These are phyloP conservation scores for Helobdella robusta DNA, from an alignment of 2,888 invertebrate species.

Conservation along the genomic window DNA sequence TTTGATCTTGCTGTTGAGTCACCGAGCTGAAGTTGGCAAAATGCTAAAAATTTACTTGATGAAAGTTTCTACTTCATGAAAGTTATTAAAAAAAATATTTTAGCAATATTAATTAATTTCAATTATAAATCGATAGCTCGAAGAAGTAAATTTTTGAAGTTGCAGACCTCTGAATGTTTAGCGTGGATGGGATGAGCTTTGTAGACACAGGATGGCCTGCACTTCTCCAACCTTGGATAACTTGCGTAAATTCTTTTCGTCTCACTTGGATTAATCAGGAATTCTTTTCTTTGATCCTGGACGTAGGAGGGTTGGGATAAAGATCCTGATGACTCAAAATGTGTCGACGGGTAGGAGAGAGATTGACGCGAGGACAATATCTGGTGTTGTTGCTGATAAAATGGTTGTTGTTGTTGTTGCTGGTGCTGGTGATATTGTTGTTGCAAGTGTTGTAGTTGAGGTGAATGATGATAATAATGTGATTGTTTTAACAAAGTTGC, in stretches of 20 bases:
- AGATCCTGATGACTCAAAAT: conserved; percentile 8
- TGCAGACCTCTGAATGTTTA: too few relatives aligned
- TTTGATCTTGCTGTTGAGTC: too few relatives aligned
- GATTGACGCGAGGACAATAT: conserved; percentile 15
- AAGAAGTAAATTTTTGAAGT: too few relatives aligned
- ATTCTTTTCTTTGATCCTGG: background rate
- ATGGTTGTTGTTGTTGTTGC: background rate
- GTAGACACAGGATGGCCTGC: conserved; percentile 8
- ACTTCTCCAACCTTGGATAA: background rate
- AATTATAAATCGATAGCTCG: too few relatives aligned
- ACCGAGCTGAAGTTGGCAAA: too few relatives aligned
- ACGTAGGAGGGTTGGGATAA: background rate
- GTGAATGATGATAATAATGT: background rate
- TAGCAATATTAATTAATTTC: too few relatives aligned
- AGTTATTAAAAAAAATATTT: too few relatives aligned
- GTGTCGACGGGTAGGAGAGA: conserved; percentile 8
- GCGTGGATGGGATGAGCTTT: too few relatives aligned
- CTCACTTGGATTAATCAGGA: background rate
- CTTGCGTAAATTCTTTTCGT: conserved; percentile 8
- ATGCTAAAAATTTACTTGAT: too few relatives aligned
- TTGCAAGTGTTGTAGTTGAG: background rate
- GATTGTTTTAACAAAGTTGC: background rate
- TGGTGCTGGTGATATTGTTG: background rate
- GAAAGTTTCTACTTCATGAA: too few relatives aligned
- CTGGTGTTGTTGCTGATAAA: background rate